These are phyloP conservation scores for Uloborus diversus DNA, from an alignment of 1,140 invertebrate genomes.

Conservation along the genomic window DNA sequence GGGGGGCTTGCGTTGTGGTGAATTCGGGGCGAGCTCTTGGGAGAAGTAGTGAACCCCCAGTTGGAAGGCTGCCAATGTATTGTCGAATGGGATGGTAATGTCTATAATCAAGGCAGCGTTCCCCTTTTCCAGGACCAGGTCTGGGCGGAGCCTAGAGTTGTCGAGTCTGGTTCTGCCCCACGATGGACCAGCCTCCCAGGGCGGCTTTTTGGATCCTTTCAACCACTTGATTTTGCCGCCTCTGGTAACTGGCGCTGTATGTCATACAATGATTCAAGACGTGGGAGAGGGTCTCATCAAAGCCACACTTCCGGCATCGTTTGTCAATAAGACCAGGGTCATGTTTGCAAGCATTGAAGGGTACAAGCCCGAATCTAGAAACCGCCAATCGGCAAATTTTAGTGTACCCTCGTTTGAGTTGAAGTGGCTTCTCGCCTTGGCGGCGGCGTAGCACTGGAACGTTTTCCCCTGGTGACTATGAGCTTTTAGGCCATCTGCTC, in stretches of 20 bases:
- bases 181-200: not conserved
- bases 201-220: not conserved
- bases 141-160: no score
- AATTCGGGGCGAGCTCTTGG: no score
- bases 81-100: no score
- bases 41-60: no score
- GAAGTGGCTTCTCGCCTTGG: not conserved
- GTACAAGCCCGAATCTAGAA: not conserved
- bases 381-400: not conserved
- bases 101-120: no score
- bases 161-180: not conserved
- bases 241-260: not conserved
- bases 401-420: not conserved
- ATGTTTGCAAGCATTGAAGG: not conserved
- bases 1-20: no score
- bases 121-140: no score
- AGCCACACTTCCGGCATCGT: not conserved
- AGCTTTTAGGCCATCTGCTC: no score
- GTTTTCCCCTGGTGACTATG: not conserved
- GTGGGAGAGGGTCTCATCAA: not conserved
- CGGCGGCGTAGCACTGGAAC: not conserved
- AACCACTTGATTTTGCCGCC: not conserved
- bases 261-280: not conserved
- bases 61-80: no score
- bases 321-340: not conserved